phyloP scores from a whole-genome alignment of 2,797 vertebrate species.

The Margarornis squamiger region DNA sequence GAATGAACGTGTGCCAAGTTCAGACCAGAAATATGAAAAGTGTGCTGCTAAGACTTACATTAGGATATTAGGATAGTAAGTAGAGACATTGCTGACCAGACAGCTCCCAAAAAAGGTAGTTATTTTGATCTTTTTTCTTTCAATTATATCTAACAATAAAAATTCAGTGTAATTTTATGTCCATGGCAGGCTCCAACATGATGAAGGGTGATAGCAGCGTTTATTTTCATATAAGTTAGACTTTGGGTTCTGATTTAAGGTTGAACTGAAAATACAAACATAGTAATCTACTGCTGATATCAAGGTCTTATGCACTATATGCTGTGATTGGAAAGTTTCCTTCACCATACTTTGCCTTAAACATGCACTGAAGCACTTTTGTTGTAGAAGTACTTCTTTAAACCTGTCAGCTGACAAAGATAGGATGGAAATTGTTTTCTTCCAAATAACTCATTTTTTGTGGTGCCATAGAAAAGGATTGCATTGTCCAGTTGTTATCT shows the following conservation, averaged over 20 bases:
- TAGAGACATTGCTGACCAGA: not conserved
- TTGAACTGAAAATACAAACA: not conserved
- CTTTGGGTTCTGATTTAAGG: not conserved
- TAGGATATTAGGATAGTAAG: not conserved
- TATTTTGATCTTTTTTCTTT: not conserved
- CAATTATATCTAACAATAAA: not conserved
- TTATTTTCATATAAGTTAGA: not conserved
- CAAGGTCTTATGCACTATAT: not conserved
- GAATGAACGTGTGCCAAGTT: not conserved
- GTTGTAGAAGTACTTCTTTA: not conserved
- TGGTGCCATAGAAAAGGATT: not conserved
- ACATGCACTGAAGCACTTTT: accelerated
- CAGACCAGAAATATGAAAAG: not conserved
- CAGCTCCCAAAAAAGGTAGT: not conserved
- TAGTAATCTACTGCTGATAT: not conserved
- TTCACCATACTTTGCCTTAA: not conserved
- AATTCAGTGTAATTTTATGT: not conserved
- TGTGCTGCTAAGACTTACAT: not conserved
- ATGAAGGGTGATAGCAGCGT: not conserved
- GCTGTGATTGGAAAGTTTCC: not conserved
- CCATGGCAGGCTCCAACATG: not conserved
- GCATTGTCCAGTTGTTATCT: not conserved
- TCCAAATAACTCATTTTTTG: not conserved
- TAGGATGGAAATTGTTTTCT: not conserved
- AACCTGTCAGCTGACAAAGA: not conserved